Percentiles rank a stretch among this genome's conserved stretches.
Conservation (phyloP, 2,113 vertebrate genomes). For the Condylura cristata region DNA sequence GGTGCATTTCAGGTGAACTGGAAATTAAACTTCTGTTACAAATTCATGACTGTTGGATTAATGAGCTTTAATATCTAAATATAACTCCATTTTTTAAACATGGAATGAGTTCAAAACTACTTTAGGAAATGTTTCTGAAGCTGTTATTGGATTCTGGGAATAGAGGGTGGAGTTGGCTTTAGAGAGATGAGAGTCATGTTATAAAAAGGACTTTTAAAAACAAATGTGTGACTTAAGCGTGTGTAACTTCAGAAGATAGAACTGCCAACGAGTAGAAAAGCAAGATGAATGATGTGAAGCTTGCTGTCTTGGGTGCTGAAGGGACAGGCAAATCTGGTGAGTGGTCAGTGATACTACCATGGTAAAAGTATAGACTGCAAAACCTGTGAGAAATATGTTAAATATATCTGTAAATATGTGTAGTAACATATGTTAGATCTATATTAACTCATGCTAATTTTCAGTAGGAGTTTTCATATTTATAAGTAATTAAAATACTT, state of each 20-base stretch:
- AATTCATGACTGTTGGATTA: background rate
- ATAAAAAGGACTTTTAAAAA: slow-evolving; percentile 29
- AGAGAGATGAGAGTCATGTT: slow-evolving; percentile 8
- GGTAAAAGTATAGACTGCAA: no score
- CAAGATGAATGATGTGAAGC: slow-evolving; percentile 88
- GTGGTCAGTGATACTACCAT: background rate
- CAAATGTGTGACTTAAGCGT: background rate
- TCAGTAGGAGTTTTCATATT: background rate
- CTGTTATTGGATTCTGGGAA: slow-evolving; percentile 65
- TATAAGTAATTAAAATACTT: background rate
- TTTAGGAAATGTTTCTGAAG: slow-evolving; percentile 47
- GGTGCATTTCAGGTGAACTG: background rate
- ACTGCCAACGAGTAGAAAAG: background rate
- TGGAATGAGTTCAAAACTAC: slow-evolving; percentile 24
- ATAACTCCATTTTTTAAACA: background rate
- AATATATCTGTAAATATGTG: no score
- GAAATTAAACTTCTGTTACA: background rate
- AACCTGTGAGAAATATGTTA: background rate
- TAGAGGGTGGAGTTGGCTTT: slow-evolving; percentile 33
- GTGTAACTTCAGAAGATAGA: background rate
- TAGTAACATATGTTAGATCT: background rate
- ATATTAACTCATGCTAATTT: background rate
- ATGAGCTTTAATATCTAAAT: background rate
- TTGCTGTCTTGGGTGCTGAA: slow-evolving; percentile 89
- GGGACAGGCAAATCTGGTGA: slow-evolving; percentile 92